Percentiles rank a stretch among this genome's conserved stretches.
Conservation (phyloP, 1,140 invertebrate species). For the Phocides pigmalion region DNA sequence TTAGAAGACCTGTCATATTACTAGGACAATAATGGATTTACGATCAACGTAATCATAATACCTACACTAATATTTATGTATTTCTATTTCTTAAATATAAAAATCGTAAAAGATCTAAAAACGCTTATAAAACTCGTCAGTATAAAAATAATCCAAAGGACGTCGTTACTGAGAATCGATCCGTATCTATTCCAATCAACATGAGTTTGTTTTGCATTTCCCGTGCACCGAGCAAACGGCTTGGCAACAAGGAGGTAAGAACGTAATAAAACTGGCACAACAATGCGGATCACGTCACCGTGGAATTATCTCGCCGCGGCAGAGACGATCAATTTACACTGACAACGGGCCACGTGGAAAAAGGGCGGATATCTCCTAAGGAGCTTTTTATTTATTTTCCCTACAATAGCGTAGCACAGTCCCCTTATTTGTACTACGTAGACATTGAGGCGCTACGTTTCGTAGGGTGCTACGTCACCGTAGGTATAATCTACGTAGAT, state of each 20-base stretch:
- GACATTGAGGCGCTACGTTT: slow-evolving; percentile 17
- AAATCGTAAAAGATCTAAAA: too few species aligned
- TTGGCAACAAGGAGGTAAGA: slow-evolving; percentile 44
- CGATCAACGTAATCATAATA: too few species aligned
- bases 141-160: slow-evolving; percentile 2
- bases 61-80: too few species aligned
- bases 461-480: slow-evolving; percentile 3
- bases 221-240: slow-evolving; percentile 44
- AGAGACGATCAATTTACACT: slow-evolving; percentile 75
- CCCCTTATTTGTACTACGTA: slow-evolving; percentile 18
- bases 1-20: too few species aligned
- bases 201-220: slow-evolving; percentile 71
- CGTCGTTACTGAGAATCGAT: slow-evolving; percentile 43
- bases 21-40: too few species aligned
- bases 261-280: slow-evolving; percentile 65
- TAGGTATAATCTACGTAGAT: background rate
- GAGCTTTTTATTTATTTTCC: slow-evolving; percentile 27
- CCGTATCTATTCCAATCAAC: slow-evolving; percentile 65
- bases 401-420: background rate
- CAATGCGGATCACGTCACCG: slow-evolving; percentile 77
- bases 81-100: too few species aligned
- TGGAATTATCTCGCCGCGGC: slow-evolving; percentile 73
- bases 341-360: slow-evolving; percentile 68
- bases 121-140: too few species aligned
- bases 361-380: slow-evolving; percentile 44